Percentiles rank a stretch among this genome's conserved stretches.
These are phyloP conservation scores for Leptopilina myrica DNA, from an alignment of 2,888 invertebrate genomes.

Conservation along the genomic window DNA sequence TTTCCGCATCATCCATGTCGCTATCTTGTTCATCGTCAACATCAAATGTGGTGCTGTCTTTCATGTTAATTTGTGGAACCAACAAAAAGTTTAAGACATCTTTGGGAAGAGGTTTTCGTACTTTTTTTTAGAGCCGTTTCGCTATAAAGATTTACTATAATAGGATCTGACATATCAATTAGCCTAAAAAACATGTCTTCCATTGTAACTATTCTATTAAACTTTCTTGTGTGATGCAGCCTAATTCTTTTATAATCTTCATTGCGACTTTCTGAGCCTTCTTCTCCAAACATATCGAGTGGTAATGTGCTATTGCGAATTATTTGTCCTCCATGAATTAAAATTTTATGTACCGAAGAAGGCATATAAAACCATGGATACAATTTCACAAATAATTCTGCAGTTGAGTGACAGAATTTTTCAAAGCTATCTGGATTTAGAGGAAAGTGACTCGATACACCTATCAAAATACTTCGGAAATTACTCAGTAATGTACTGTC, in stretches of 20 bases:
- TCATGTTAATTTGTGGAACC: constrained; percentile 23
- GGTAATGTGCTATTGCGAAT: constrained; percentile 22
- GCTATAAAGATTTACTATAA: neutral
- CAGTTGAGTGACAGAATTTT: constrained; percentile 28
- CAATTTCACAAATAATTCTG: constrained; percentile 15
- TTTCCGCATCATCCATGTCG: constrained; percentile 18
- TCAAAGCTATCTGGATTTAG: constrained; percentile 14
- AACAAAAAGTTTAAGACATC: constrained; percentile 6
- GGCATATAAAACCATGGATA: constrained; percentile 18
- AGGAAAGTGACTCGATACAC: constrained; percentile 1
- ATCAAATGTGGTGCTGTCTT: constrained; percentile 11
- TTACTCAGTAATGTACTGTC: constrained; percentile 16
- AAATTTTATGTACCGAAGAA: constrained; percentile 22
- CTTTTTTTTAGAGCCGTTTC: constrained; percentile 9
- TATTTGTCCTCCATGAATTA: constrained; percentile 23
- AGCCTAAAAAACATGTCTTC: constrained; percentile 20
- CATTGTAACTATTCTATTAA: constrained; percentile 9
- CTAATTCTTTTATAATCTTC: constrained; percentile 30
- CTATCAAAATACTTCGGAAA: constrained; percentile 3
- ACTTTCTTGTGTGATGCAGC: constrained; percentile 21
- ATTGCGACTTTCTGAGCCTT: constrained; percentile 22
- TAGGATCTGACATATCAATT: constrained; percentile 7
- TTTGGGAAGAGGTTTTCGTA: constrained; percentile 25
- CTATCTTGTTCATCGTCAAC: constrained; percentile 20
- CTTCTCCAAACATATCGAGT: constrained; percentile 29